Conservation (phyloP, 2,888 invertebrate species). For the Synanthedon myopaeformis region DNA sequence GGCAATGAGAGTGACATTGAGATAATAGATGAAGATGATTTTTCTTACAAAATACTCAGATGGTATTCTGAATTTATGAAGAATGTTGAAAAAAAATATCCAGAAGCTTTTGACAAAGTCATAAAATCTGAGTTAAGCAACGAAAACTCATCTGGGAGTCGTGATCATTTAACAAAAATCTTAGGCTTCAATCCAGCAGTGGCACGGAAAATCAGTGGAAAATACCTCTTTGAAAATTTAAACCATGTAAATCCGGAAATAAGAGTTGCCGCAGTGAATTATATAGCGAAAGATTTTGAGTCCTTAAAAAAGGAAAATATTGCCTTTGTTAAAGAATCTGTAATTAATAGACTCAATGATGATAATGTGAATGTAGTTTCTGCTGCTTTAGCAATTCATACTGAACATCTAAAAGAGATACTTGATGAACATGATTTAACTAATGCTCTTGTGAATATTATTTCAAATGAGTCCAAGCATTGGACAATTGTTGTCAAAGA, state of each 20-base stretch:
- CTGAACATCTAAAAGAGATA: conserved; percentile 38
- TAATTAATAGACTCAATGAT: conserved; percentile 76
- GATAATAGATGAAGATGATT: conserved; percentile 48
- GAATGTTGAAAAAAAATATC: conserved; percentile 77
- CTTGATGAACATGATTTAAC: conserved; percentile 55
- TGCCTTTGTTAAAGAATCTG: conserved; percentile 73
- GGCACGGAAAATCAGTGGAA: conserved; percentile 59
- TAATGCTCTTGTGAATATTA: conserved; percentile 58
- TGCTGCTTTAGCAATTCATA: conserved; percentile 62
- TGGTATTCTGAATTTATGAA: conserved; percentile 72
- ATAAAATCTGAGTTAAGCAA: conserved; percentile 69
- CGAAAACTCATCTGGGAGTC: conserved; percentile 27
- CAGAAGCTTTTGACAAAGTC: conserved; percentile 76
- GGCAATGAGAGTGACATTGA: conserved; percentile 55
- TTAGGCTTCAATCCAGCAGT: conserved; percentile 69
- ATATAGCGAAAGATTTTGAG: conserved; percentile 68
- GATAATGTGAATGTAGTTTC: conserved; percentile 73
- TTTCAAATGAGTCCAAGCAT: conserved; percentile 46
- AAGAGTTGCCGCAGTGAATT: conserved; percentile 75
- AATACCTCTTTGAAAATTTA: conserved; percentile 75
- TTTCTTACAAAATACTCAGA: conserved; percentile 36
- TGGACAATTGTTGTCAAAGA: conserved; percentile 50
- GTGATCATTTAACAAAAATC: conserved; percentile 47
- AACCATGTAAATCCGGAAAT: conserved; percentile 77
- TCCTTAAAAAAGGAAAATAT: conserved; percentile 59